Base-by-base conservation (phyloP, 1,140 invertebrate species). In the Cotesia typhae region DNA sequence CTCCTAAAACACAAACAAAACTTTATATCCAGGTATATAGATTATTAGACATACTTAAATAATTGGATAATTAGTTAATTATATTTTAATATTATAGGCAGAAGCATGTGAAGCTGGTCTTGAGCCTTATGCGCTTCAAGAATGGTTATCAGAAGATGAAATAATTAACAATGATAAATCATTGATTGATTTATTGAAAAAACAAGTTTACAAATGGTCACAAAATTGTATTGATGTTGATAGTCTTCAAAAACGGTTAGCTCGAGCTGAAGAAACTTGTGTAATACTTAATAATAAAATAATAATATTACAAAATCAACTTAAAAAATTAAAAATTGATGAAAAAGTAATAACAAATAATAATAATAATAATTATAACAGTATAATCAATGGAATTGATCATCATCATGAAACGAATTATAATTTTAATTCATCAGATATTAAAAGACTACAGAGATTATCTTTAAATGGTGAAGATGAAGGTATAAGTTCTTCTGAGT, bases 391-490 rank as follows among this genome's bases (percentile, higher is more conserved):
- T 70, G 79, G 74, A 61, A 82, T 79, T 67, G 85, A 82, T 59
- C 41, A 69, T 36, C 78, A 81, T 3, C 79, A 81, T 14, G 14
- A 14, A 1, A 79, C 65, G 76, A 79, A 65, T 73, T 74, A 67
- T 14, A 52, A 66, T 10, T 17, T 38, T 53, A 6, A 47, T 47
- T 65, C n/a, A 60, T 66, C 63, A 60, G 72, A 70, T 37, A 67
- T 51, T 52, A 14, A 65, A 20, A 71, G 60, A 52, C 36, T 20
- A 10, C 72, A 75, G 20, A 41, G 59, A 64, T 51, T 76, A 28
- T 92, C 92, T n/a, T 93, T 93, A 2, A 92, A 92, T 74, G 92
- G 92, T 14, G 94, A 95, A 85, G 94, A 94, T 77, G 94, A 95
- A 87, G 94, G 93, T 2, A 95, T 95, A 60, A 94, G 93, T 79